Conservation (phyloP, 2,888 invertebrate genomes). For the Mythimna loreyi region DNA sequence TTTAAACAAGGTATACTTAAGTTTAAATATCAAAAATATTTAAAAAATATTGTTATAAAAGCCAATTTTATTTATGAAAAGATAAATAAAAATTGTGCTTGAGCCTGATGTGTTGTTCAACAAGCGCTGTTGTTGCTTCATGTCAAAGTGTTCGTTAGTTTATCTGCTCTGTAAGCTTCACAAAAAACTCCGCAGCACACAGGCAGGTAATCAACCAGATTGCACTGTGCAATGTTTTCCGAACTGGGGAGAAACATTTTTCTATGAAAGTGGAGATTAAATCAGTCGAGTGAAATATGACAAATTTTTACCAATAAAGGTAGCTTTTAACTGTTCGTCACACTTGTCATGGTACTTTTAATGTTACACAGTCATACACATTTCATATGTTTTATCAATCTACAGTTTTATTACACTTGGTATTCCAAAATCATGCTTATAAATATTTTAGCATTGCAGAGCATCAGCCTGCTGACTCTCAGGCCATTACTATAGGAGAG, state of each 20-base stretch:
- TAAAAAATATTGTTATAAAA: constrained; percentile 1
- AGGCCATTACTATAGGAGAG: no score
- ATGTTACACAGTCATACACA: no score
- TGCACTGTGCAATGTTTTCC: constrained; percentile 22
- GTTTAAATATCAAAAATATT: neutral
- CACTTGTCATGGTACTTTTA: neutral
- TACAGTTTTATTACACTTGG: no score
- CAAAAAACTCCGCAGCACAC: constrained; percentile 31
- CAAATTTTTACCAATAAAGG: constrained; percentile 20
- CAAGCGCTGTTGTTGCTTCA: constrained; percentile 14
- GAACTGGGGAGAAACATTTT: constrained; percentile 30
- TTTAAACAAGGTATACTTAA: neutral
- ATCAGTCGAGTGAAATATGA: constrained; percentile 8
- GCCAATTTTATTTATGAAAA: constrained; percentile 22
- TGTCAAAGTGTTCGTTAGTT: constrained; percentile 35
- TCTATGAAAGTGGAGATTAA: constrained; percentile 23
- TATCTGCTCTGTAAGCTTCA: constrained; percentile 35
- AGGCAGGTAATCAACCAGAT: constrained; percentile 51
- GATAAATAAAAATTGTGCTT: constrained; percentile 19
- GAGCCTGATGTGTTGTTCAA: constrained; percentile 4
- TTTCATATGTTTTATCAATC: no score
- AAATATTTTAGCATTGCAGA: no score
- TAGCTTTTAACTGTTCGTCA: neutral
- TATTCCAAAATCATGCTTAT: no score
- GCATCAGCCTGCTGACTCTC: no score